Conservation (phyloP, 2,888 invertebrate species). For the Hypomecis atomaria region DNA sequence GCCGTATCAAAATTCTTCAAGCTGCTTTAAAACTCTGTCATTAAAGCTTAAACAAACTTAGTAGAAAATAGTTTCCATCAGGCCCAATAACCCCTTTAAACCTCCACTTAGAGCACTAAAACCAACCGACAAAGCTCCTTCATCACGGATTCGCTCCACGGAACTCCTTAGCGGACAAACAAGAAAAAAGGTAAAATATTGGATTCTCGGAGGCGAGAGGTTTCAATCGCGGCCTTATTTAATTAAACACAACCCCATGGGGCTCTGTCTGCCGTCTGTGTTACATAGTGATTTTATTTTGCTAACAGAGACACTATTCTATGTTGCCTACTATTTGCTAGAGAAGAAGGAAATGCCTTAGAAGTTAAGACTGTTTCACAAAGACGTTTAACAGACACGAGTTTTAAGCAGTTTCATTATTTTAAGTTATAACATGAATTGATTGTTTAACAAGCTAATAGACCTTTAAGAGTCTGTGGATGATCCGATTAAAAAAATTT, state of each 20-base stretch:
- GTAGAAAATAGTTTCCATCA: too few species aligned
- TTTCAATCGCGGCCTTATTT: constrained; percentile 75
- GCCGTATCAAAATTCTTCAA: too few species aligned
- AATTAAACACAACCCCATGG: constrained; percentile 72
- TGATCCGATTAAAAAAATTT: too few species aligned
- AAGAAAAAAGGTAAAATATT: constrained; percentile 68
- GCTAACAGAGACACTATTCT: constrained; percentile 16
- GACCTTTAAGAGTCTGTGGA: too few species aligned
- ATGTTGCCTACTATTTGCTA: not conserved
- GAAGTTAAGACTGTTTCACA: not conserved
- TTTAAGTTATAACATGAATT: too few species aligned
- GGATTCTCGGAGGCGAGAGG: constrained; percentile 63
- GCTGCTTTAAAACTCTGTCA: too few species aligned
- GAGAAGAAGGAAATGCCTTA: not conserved
- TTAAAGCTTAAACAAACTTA: too few species aligned
- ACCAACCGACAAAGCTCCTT: constrained; percentile 20
- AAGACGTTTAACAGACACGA: too few species aligned
- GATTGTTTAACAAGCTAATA: too few species aligned
- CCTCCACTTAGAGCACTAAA: constrained; percentile 12
- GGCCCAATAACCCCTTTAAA: too few species aligned
- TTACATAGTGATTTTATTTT: constrained; percentile 55
- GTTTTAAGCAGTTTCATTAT: too few species aligned
- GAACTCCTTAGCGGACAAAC: constrained; percentile 46
- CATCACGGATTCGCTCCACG: constrained; percentile 54
- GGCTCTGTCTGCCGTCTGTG: constrained; percentile 49